Evolutionary conservation across 2,113 vertebrate genomes (phyloP).

Genomic region (Ictalurus punctatus): DNA sequence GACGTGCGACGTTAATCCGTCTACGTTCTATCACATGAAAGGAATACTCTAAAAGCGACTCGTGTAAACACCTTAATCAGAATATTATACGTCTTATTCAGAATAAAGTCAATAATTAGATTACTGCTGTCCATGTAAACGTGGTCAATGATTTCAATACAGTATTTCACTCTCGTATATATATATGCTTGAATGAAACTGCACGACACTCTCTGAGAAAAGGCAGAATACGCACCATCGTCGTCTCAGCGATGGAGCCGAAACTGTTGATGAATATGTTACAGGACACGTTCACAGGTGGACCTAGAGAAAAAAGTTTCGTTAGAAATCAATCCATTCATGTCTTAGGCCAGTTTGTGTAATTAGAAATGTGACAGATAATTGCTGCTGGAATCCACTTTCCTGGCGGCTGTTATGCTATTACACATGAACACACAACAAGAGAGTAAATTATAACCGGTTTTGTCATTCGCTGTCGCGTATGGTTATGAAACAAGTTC

Average conservation of each 20-base stretch:
- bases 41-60: too few relatives aligned
- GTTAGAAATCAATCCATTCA: not conserved
- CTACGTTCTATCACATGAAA: too few relatives aligned
- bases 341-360: not conserved
- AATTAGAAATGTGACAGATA: not conserved
- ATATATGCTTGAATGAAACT: not conserved
- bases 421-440: not conserved
- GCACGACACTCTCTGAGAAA: not conserved
- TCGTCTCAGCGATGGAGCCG: slow-evolving; percentile 39
- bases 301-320: slow-evolving; percentile 18
- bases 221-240: slow-evolving; percentile 21
- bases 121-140: too few relatives aligned
- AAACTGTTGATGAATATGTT: slow-evolving; percentile 48
- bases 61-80: too few relatives aligned
- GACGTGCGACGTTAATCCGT: too few relatives aligned
- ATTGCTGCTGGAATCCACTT: not conserved
- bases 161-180: not conserved
- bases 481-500: not conserved
- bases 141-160: not conserved
- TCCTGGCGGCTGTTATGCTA: not conserved
- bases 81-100: too few relatives aligned
- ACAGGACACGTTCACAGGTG: slow-evolving; percentile 47
- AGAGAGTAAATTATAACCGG: not conserved
- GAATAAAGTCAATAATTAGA: too few relatives aligned
- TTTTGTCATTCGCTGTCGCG: not conserved